phyloP scores from a whole-genome alignment of 2,113 vertebrate genomes.

The Platichthys flesus region DNA sequence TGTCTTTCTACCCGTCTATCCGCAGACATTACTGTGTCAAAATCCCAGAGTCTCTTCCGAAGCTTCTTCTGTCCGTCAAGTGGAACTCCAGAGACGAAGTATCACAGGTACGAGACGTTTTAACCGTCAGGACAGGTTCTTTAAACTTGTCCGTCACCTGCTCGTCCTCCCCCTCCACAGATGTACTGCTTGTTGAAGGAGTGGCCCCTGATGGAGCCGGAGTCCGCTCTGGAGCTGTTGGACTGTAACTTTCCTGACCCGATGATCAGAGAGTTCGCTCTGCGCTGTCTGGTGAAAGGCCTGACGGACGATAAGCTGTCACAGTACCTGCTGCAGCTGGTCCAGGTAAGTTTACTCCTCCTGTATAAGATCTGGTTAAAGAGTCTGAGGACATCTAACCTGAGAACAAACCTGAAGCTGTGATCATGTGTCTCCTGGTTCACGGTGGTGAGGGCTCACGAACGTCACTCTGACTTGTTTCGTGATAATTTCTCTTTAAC shows the following conservation, averaged over 20 bases:
- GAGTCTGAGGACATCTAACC: background rate
- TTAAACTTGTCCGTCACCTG: background rate
- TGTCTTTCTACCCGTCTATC: slow-evolving; percentile 2
- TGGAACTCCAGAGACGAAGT: slow-evolving; percentile 99
- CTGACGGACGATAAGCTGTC: slow-evolving; percentile 96
- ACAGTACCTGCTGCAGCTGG: slow-evolving; percentile 96
- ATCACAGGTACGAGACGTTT: slow-evolving; percentile 85
- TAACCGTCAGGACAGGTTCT: background rate
- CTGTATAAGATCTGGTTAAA: background rate
- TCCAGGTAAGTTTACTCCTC: slow-evolving; percentile 84
- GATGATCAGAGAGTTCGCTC: slow-evolving; percentile 92
- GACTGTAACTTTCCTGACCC: slow-evolving; percentile 97
- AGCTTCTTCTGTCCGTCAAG: slow-evolving; percentile 94
- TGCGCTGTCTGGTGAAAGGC: slow-evolving; percentile 92
- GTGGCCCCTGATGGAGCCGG: slow-evolving; percentile 94
- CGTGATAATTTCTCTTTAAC: no score
- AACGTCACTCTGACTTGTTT: no score
- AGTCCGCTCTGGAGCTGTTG: slow-evolving; percentile 94
- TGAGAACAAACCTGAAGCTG: no score
- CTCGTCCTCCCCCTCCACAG: slow-evolving; percentile 62
- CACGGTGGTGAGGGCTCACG: no score
- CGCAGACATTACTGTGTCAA: slow-evolving; percentile 85
- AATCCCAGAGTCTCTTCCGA: slow-evolving; percentile 88
- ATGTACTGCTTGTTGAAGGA: slow-evolving; percentile 98
- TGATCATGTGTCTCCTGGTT: no score